These are phyloP conservation scores for Silurus asotus DNA, from an alignment of 2,113 vertebrate species.

Conservation along the genomic window DNA sequence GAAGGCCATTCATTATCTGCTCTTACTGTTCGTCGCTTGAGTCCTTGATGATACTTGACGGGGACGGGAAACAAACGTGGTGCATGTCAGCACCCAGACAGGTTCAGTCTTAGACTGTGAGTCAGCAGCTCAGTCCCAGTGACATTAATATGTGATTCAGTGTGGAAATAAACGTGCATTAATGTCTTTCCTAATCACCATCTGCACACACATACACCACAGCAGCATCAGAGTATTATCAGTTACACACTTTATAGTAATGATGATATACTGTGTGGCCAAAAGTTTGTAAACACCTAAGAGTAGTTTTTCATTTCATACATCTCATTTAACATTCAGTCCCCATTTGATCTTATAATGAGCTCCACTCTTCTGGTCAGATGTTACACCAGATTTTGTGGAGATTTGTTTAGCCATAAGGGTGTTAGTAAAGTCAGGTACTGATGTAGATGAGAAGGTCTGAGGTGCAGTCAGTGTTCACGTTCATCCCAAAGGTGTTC, in stretches of 20 bases:
- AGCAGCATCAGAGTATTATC: not conserved
- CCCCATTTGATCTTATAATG: no score
- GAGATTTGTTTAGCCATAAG: no score
- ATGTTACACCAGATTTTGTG: no score
- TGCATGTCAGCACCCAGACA: not conserved
- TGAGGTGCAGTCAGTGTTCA: no score
- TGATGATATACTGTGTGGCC: not conserved
- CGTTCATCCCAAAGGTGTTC: no score
- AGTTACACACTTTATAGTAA: not conserved
- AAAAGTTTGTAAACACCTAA: no score
- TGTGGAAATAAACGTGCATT: not conserved
- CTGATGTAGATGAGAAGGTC: no score
- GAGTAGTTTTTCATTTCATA: no score
- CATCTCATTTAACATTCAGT: no score
- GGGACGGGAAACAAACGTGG: not conserved
- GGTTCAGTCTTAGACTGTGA: slow-evolving; percentile 22
- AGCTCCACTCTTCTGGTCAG: no score
- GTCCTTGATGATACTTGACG: not conserved
- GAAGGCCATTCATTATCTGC: not conserved
- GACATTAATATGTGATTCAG: not conserved
- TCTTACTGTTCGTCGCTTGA: not conserved
- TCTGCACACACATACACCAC: not conserved
- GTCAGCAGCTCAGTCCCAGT: not conserved
- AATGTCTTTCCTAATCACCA: not conserved
- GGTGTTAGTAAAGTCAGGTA: no score